A percentile compares a stretch with the other conserved stretches of the same genome.
phyloP scores from a whole-genome alignment of 2,113 vertebrate species.

The Gracilinanus agilis region DNA sequence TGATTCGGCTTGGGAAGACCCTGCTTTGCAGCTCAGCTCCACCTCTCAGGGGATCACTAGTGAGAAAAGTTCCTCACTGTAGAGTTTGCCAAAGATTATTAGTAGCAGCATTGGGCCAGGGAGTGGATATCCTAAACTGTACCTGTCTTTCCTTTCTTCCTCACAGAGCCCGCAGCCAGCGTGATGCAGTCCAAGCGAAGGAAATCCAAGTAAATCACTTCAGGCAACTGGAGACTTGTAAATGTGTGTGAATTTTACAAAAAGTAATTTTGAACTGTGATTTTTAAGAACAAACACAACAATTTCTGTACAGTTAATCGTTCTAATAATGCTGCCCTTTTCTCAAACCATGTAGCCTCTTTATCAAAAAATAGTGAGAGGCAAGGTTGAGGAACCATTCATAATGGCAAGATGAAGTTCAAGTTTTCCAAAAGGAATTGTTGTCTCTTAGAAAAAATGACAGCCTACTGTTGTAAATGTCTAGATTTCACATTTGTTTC shows the following conservation, averaged over 20 bases:
- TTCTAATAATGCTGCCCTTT: constrained; percentile 90
- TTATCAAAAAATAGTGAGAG: constrained; percentile 79
- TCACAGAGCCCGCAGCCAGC: constrained; percentile 93
- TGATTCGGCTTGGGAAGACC: neutral
- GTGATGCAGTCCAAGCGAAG: constrained; percentile 97
- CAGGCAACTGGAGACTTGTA: constrained; percentile 91
- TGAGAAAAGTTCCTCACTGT: neutral
- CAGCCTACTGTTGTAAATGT: constrained; percentile 73
- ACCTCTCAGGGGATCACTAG: neutral
- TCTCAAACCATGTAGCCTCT: constrained; percentile 79
- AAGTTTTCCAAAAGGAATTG: constrained; percentile 81
- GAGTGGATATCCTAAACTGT: constrained; percentile 28
- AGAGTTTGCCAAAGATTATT: constrained; percentile 39
- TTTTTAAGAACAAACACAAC: constrained; percentile 81
- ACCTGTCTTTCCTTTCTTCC: constrained; percentile 72
- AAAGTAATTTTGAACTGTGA: constrained; percentile 89
- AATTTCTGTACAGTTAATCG: constrained; percentile 93
- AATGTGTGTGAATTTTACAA: constrained; percentile 92
- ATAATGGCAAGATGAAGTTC: constrained; percentile 79
- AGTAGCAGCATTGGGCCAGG: constrained; percentile 8
- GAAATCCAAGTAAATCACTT: constrained; percentile 96
- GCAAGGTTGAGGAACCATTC: constrained; percentile 76
- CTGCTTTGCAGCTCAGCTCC: neutral
- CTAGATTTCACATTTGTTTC: constrained; percentile 84
- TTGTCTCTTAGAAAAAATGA: constrained; percentile 80